phyloP scores from a whole-genome alignment of 2,113 vertebrate species.

The Xenopus tropicalis region DNA sequence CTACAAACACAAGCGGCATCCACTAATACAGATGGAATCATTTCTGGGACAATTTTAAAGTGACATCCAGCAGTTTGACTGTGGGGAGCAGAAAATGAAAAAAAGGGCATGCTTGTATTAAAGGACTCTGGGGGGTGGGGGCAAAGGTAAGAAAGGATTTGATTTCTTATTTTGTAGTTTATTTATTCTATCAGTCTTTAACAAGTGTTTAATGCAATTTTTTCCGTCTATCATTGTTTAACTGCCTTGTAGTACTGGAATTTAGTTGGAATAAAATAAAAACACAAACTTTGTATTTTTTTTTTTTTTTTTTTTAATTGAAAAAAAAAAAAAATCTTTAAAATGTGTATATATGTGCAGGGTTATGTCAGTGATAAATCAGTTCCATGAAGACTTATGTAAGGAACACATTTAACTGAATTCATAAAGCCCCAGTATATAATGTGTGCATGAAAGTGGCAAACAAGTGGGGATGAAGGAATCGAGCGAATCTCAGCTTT shows the following conservation, averaged over 20 bases:
- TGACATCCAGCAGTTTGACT: slow-evolving; percentile 75
- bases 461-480: no score
- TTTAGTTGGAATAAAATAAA: slow-evolving; percentile 88
- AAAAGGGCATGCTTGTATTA: slow-evolving; percentile 76
- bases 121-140: slow-evolving; percentile 65
- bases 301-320: not conserved
- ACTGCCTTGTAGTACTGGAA: slow-evolving; percentile 85
- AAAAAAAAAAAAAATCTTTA: no score
- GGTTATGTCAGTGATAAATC: no score
- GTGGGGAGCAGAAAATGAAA: slow-evolving; percentile 67
- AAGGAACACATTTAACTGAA: no score
- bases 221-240: slow-evolving; percentile 78
- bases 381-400: no score
- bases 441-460: no score
- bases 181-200: slow-evolving; percentile 82
- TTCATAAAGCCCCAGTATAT: no score
- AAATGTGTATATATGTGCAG: no score
- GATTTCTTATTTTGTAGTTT: slow-evolving; percentile 83
- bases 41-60: slow-evolving; percentile 73
- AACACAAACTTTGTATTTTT: not conserved
- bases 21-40: slow-evolving; percentile 71
- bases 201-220: slow-evolving; percentile 80
- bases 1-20: slow-evolving; percentile 66
- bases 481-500: no score
- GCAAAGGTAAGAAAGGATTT: slow-evolving; percentile 70